A percentile compares a stretch with the other conserved stretches of the same genome.
Conservation (phyloP, 2,113 vertebrate species). For the Rhineura floridana region DNA sequence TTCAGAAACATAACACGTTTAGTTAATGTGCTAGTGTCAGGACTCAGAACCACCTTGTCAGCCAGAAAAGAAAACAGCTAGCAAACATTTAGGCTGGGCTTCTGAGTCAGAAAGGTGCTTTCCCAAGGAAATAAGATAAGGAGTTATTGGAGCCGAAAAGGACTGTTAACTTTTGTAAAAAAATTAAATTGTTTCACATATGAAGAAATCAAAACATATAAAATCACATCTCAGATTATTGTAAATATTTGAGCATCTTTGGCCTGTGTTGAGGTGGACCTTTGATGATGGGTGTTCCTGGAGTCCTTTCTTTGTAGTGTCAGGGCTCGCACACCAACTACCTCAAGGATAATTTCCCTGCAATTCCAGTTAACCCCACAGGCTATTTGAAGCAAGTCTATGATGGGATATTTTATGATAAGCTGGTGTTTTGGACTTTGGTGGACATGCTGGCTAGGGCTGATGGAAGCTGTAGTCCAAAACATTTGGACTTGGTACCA, state of each 20-base stretch:
- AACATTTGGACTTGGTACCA: too few species aligned
- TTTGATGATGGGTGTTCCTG: not conserved
- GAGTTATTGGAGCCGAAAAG: not conserved
- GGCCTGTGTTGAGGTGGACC: too few species aligned
- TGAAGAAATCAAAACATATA: not conserved
- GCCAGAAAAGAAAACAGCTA: too few species aligned
- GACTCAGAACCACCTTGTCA: too few species aligned
- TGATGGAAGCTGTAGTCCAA: too few species aligned
- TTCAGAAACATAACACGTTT: not conserved
- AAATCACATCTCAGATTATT: not conserved
- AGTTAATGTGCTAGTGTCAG: not conserved
- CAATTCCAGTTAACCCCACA: not conserved
- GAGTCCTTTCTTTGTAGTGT: not conserved
- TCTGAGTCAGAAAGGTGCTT: not conserved
- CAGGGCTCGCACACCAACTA: not conserved
- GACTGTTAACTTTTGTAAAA: not conserved
- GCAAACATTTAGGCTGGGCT: not conserved
- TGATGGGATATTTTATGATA: not conserved
- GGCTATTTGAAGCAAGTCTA: not conserved
- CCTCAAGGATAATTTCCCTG: not conserved
- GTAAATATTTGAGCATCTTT: not conserved
- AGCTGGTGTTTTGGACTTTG: not conserved
- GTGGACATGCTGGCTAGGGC: too few species aligned
- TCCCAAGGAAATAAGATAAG: conserved; percentile 53
- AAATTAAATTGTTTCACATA: not conserved